Conservation (phyloP, 1,140 invertebrate species). For the Drosophila busckii region DNA sequence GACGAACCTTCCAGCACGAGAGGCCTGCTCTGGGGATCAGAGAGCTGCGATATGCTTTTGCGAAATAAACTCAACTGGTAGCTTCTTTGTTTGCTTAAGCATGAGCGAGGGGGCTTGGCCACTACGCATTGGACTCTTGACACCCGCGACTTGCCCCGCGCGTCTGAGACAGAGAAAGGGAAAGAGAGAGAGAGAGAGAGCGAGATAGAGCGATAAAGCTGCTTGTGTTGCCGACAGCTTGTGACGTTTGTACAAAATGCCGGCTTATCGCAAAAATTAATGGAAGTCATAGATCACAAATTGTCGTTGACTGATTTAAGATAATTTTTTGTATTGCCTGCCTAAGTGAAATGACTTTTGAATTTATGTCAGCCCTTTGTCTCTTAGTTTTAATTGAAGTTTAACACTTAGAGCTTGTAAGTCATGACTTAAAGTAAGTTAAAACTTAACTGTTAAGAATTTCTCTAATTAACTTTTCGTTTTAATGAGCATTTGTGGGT, state of each 20-base stretch:
- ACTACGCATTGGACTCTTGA: slow-evolving; percentile 27
- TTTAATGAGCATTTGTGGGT: neutral
- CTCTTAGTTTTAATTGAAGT: too few relatives aligned
- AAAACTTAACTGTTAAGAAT: too few relatives aligned
- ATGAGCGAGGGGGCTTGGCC: slow-evolving; percentile 19
- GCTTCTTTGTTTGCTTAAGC: neutral
- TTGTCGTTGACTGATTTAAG: slow-evolving; percentile 11
- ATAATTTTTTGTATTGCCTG: too few relatives aligned
- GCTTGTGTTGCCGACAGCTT: neutral
- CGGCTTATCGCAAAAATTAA: slow-evolving; percentile 6
- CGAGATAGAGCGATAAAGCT: neutral
- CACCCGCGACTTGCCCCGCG: neutral
- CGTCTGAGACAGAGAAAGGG: neutral
- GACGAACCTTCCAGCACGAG: slow-evolving; percentile 57
- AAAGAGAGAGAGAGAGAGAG: neutral
- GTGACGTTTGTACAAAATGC: neutral
- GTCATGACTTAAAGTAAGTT: too few relatives aligned
- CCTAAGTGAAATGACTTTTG: too few relatives aligned
- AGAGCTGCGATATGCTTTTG: slow-evolving; percentile 15
- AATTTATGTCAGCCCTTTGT: too few relatives aligned
- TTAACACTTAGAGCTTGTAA: too few relatives aligned
- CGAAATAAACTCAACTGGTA: neutral
- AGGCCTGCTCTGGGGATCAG: slow-evolving; percentile 35
- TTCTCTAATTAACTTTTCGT: too few relatives aligned
- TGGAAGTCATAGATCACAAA: slow-evolving; percentile 7